Conservation (phyloP, 2,888 invertebrate species). For the Spisula subtruncata region DNA sequence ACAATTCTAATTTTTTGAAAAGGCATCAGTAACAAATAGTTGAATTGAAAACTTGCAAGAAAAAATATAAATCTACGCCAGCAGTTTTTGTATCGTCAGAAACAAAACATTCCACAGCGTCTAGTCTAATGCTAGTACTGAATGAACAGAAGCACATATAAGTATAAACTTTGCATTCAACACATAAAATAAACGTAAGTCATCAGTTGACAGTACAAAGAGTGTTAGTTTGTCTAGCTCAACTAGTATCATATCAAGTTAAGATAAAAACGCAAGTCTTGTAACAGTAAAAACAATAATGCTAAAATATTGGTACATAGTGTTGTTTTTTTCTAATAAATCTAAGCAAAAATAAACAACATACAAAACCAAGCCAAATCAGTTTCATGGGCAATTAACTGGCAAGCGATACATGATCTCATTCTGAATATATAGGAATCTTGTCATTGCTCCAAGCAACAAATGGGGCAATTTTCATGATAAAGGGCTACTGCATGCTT, state of each 20-base stretch:
- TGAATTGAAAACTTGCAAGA: neutral
- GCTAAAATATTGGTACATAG: conserved; percentile 15
- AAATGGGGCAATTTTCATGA: no score
- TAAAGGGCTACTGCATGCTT: no score
- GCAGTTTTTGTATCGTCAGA: neutral
- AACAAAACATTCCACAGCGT: neutral
- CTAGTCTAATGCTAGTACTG: conserved; percentile 16
- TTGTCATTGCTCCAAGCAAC: neutral
- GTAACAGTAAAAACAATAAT: neutral
- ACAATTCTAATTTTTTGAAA: no score
- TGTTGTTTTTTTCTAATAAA: neutral
- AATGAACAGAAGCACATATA: conserved; percentile 10
- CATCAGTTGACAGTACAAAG: neutral
- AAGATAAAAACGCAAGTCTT: conserved; percentile 8
- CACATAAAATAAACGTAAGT: conserved; percentile 12
- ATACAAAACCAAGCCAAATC: conserved; percentile 5
- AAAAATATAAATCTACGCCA: neutral
- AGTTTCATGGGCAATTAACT: neutral
- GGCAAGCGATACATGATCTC: neutral
- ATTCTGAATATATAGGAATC: neutral
- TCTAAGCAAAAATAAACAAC: conserved; percentile 16
- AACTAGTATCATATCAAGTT: neutral
- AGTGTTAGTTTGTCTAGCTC: neutral
- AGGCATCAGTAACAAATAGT: no score
- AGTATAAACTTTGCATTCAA: conserved; percentile 21